Conservation (phyloP, 30 jellyfish, hydroid and myxozoan species). For the Aurelia aurita region DNA sequence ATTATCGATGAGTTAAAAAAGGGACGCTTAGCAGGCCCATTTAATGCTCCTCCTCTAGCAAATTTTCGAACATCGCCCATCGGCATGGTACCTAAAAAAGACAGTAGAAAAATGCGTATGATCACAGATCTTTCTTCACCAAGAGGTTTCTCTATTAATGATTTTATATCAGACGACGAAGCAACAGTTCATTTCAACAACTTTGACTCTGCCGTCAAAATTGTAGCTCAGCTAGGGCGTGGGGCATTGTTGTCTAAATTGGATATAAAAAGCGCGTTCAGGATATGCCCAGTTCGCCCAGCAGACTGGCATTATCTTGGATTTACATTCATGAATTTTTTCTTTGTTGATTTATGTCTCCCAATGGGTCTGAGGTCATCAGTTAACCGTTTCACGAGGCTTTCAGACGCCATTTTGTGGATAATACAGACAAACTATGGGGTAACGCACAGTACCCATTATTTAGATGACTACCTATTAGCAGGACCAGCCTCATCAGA, state of each 20-base stretch:
- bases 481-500: not conserved
- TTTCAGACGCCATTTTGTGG: not conserved
- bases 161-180: too few relatives aligned
- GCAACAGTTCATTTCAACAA: too few relatives aligned
- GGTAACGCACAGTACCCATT: not conserved
- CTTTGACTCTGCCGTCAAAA: too few relatives aligned
- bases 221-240: too few relatives aligned
- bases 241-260: too few relatives aligned
- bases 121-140: slow-evolving; percentile 53
- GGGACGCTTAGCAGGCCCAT: slow-evolving; percentile 82
- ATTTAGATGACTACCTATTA: not conserved
- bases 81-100: slow-evolving; percentile 78
- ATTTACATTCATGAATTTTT: slow-evolving; percentile 53
- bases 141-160: too few relatives aligned
- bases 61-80: slow-evolving; percentile 54
- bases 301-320: slow-evolving; percentile 57
- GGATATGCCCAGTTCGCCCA: not conserved
- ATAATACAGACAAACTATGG: not conserved
- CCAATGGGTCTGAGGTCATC: slow-evolving; percentile 81
- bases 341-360: slow-evolving; percentile 66
- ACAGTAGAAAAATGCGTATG: slow-evolving; percentile 53
- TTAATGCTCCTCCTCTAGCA: slow-evolving; percentile 41
- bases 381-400: slow-evolving; percentile 11
- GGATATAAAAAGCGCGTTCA: slow-evolving; percentile 30
- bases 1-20: slow-evolving; percentile 32